These are phyloP conservation scores for Orthonyx spaldingii DNA, from an alignment of 2,113 vertebrate genomes.

Conservation along the genomic window DNA sequence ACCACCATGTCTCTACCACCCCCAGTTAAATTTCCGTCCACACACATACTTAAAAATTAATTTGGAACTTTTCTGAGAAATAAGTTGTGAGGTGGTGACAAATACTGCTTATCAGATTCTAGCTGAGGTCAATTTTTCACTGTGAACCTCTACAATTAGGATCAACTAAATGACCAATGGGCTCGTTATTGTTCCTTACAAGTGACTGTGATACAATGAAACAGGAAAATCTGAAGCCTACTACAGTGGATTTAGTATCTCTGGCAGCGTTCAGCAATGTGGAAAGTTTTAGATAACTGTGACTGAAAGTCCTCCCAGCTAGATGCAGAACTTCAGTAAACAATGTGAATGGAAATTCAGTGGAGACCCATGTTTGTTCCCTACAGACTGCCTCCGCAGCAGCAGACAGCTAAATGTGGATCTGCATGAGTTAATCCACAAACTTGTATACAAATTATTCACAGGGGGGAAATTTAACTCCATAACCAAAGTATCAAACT, in stretches of 20 bases:
- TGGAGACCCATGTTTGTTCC: not conserved
- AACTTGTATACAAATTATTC: conserved; percentile 23
- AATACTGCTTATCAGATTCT: not conserved
- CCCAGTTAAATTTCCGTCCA: not conserved
- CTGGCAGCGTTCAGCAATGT: not conserved
- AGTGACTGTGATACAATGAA: not conserved
- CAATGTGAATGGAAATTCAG: not conserved
- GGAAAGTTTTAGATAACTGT: not conserved
- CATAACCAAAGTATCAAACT: conserved; percentile 28
- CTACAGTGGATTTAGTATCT: not conserved
- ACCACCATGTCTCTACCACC: not conserved
- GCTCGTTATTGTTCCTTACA: not conserved
- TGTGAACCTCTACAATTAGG: not conserved
- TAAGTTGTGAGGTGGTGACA: not conserved
- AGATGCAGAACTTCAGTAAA: not conserved
- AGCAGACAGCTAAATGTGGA: conserved; percentile 27
- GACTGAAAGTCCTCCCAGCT: not conserved
- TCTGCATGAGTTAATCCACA: conserved; percentile 3
- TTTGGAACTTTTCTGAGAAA: not conserved
- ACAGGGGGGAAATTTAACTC: not conserved
- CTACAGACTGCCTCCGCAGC: not conserved
- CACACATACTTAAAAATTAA: not conserved
- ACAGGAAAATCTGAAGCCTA: not conserved
- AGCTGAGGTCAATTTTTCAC: not conserved
- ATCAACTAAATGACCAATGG: not conserved